phyloP scores from a whole-genome alignment of 1,140 invertebrate genomes.

The Chironomus striatipennis region DNA sequence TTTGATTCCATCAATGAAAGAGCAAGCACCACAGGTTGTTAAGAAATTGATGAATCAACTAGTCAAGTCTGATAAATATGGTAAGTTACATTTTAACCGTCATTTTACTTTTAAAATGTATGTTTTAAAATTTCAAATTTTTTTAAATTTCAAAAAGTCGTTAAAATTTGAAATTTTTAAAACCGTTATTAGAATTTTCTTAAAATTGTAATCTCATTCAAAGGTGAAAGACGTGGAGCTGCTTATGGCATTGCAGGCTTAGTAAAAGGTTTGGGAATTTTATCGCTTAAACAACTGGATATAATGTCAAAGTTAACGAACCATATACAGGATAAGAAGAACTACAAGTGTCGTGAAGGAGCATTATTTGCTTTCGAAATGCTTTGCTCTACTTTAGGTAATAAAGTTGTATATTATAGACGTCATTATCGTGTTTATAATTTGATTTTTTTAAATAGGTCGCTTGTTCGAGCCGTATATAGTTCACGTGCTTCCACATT shows the following conservation, averaged over 20 bases:
- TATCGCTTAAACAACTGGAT: constrained; percentile 89
- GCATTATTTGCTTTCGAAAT: constrained; percentile 97
- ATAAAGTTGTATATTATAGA: too few species aligned
- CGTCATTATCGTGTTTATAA: too few species aligned
- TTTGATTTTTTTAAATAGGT: constrained; percentile 41
- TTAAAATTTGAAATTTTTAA: too few species aligned
- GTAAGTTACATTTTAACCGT: too few species aligned
- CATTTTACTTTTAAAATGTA: too few species aligned
- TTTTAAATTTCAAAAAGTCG: too few species aligned
- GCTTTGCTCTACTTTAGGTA: constrained; percentile 77
- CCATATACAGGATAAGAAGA: constrained; percentile 95
- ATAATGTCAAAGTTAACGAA: constrained; percentile 91
- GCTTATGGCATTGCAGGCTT: constrained; percentile 83
- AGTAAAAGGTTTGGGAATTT: constrained; percentile 93
- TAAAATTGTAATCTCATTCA: too few species aligned
- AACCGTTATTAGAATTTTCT: too few species aligned
- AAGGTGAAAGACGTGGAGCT: constrained; percentile 68
- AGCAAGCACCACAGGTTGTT: constrained; percentile 79
- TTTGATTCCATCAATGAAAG: constrained; percentile 83
- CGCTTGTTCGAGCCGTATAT: constrained; percentile 98
- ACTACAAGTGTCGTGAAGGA: constrained; percentile 86
- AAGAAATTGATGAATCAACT: constrained; percentile 81
- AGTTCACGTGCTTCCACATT: constrained; percentile 89
- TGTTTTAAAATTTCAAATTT: too few species aligned
- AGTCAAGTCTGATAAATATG: constrained; percentile 90